A percentile compares a stretch with the other conserved stretches of the same genome.
These are phyloP conservation scores for Catocala nupta DNA, from an alignment of 2,888 invertebrate species.

Conservation along the genomic window DNA sequence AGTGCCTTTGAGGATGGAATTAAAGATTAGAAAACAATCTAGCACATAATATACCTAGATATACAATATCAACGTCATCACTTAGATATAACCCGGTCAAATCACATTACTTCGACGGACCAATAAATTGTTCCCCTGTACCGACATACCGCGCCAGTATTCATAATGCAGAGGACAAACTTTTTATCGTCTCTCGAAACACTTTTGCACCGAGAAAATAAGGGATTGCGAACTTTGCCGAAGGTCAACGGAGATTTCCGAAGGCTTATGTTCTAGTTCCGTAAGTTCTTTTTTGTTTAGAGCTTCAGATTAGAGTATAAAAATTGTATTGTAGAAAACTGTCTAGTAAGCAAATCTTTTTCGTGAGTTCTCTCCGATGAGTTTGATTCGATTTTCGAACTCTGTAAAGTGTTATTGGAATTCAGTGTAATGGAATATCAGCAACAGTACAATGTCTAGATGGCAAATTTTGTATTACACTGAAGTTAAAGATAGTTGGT, in stretches of 20 bases:
- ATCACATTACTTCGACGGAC: conserved; percentile 6
- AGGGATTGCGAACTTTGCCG: conserved; percentile 48
- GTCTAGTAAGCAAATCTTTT: too few relatives aligned
- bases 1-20: too few relatives aligned
- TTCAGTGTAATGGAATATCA: too few relatives aligned
- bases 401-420: too few relatives aligned
- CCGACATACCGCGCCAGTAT: conserved; percentile 31
- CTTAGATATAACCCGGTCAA: conserved; percentile 10
- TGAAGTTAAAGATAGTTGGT: too few relatives aligned
- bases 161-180: conserved; percentile 55
- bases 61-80: conserved; percentile 4
- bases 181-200: conserved; percentile 46
- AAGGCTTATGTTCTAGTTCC: conserved; percentile 26
- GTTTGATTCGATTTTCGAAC: too few relatives aligned
- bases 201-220: conserved; percentile 43
- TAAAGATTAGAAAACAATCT: too few relatives aligned
- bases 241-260: conserved; percentile 49
- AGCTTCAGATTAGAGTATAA: neutral
- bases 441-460: too few relatives aligned
- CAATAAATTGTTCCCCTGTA: conserved; percentile 36
- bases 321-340: too few relatives aligned
- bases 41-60: neutral
- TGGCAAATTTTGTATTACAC: too few relatives aligned
- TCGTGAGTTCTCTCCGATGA: too few relatives aligned
- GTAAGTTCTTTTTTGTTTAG: conserved; percentile 2